Evolutionary conservation across 2,797 vertebrate species (phyloP).

Genomic region (Neostethus bicornis): DNA sequence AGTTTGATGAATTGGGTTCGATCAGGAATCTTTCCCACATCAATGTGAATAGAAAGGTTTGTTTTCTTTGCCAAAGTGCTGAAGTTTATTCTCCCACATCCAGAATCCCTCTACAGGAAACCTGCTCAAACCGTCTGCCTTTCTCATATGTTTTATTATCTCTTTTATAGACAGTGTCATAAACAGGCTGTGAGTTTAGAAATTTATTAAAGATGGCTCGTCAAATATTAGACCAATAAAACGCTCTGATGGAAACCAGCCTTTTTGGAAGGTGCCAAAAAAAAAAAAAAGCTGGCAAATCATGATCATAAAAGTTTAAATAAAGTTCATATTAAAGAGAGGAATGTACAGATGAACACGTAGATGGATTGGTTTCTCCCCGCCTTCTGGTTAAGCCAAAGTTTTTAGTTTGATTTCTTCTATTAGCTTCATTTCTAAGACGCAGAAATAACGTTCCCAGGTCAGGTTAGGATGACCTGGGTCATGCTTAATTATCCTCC

Average conservation of each 20-base stretch:
- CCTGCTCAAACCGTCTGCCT: slow-evolving; percentile 29
- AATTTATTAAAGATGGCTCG: slow-evolving; percentile 30
- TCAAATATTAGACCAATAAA: slow-evolving; percentile 37
- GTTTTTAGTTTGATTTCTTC: no score
- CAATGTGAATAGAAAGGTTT: no score
- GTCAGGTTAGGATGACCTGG: no score
- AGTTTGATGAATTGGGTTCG: not conserved
- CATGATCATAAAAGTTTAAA: slow-evolving; percentile 1
- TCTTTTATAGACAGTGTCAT: slow-evolving; percentile 51
- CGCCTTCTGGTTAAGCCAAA: no score
- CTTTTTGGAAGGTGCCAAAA: slow-evolving; percentile 24
- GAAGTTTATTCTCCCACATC: slow-evolving; percentile 28
- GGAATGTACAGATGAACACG: not conserved
- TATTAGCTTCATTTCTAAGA: no score
- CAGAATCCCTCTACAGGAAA: slow-evolving; percentile 31
- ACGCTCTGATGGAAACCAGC: slow-evolving; percentile 24
- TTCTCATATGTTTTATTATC: slow-evolving; percentile 43
- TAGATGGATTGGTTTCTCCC: no score
- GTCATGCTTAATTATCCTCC: no score
- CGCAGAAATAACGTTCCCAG: no score
- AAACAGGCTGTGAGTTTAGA: slow-evolving; percentile 55
- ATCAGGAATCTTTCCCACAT: not conserved
- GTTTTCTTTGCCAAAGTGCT: no score
- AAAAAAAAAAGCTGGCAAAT: slow-evolving; percentile 12
- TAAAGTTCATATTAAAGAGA: slow-evolving; percentile 1